These are phyloP conservation scores for Campylomormyrus numenius DNA, from an alignment of 2,113 vertebrate genomes.

Conservation along the genomic window DNA sequence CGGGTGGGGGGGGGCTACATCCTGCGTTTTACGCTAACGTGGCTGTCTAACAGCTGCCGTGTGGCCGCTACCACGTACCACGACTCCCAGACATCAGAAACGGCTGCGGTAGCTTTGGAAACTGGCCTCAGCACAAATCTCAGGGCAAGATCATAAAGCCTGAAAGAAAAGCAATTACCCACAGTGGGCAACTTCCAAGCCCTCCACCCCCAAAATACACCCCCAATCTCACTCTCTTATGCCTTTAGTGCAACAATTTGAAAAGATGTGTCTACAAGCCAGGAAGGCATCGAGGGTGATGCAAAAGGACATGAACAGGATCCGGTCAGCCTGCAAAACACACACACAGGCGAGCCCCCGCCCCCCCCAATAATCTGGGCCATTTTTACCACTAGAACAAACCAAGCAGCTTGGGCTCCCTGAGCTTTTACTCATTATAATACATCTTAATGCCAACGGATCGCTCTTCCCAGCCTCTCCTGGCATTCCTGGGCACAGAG, in stretches of 20 bases:
- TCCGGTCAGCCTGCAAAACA: not conserved
- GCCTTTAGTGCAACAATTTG: not conserved
- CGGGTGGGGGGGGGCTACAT: not conserved
- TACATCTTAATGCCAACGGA: not conserved
- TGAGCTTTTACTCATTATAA: not conserved
- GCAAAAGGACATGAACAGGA: slow-evolving; percentile 11
- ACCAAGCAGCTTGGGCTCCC: not conserved
- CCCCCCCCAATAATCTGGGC: slow-evolving; percentile 8
- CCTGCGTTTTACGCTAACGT: not conserved
- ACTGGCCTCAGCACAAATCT: not conserved
- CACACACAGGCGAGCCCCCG: not conserved
- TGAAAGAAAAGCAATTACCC: not conserved
- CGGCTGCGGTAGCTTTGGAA: not conserved
- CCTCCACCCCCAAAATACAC: not conserved
- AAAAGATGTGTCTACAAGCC: not conserved
- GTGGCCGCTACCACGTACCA: not conserved
- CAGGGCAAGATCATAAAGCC: not conserved
- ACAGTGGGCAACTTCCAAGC: not conserved
- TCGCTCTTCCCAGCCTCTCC: not conserved
- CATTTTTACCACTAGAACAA: slow-evolving; percentile 17
- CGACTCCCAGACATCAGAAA: not conserved
- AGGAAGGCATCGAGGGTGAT: slow-evolving; percentile 14
- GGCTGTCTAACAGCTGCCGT: not conserved
- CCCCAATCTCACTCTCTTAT: not conserved
- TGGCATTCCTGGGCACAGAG: not conserved